These are phyloP conservation scores for Boloria selene DNA, from an alignment of 2,888 invertebrate genomes.

Conservation along the genomic window DNA sequence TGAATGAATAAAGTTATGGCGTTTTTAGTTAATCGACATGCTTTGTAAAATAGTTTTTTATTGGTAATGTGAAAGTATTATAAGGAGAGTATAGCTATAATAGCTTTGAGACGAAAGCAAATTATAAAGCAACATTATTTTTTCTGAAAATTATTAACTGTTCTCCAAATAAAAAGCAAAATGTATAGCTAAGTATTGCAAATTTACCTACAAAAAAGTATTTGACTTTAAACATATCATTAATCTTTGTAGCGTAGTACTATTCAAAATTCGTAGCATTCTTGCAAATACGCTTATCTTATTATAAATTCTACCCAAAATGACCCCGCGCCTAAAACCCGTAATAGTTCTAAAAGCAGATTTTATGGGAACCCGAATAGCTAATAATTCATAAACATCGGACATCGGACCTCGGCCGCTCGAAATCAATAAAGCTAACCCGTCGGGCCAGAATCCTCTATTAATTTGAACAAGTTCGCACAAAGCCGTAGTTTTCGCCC, in stretches of 20 bases:
- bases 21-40: conserved; percentile 32
- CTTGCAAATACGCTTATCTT: conserved; percentile 16
- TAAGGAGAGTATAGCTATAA: background rate
- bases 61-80: background rate
- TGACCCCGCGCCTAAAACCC: conserved; percentile 33
- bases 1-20: conserved; percentile 39
- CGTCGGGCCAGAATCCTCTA: conserved; percentile 63
- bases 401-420: conserved; percentile 59
- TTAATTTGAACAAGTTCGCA: conserved; percentile 58
- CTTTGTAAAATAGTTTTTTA: conserved; percentile 5
- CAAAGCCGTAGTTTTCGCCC: conserved; percentile 62
- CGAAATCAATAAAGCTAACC: conserved; percentile 58
- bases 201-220: too few relatives aligned
- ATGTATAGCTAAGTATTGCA: too few relatives aligned
- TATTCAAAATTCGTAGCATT: conserved; percentile 12
- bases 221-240: too few relatives aligned
- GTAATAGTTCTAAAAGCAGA: conserved; percentile 46
- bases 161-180: too few relatives aligned
- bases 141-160: too few relatives aligned
- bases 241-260: too few relatives aligned
- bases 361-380: conserved; percentile 71
- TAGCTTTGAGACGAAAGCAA: too few relatives aligned
- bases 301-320: conserved; percentile 38
- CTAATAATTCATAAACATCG: conserved; percentile 77
- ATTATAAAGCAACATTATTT: too few relatives aligned